Percentiles rank a stretch among this genome's conserved stretches.
These are phyloP conservation scores for Heterocephalus glaber DNA, from an alignment of 2,113 vertebrate genomes.

Conservation along the genomic window DNA sequence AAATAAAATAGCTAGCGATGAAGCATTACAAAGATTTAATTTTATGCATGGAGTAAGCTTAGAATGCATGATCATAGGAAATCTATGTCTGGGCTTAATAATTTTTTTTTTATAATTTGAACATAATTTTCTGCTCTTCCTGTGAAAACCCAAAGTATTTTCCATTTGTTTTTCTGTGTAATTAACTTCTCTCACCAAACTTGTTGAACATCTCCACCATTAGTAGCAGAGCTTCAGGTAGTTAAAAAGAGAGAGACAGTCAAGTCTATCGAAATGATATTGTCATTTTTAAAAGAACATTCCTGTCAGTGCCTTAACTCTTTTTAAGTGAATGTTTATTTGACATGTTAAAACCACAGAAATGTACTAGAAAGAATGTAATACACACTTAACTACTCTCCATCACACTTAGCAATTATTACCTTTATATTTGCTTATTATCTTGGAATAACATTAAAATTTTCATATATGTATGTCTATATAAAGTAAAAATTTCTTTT, in stretches of 20 bases:
- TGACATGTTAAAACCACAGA: background rate
- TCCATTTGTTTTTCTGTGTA: background rate
- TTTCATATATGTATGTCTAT: background rate
- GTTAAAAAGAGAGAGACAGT: background rate
- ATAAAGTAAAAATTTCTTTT: constrained; percentile 1
- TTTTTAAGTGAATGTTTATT: background rate
- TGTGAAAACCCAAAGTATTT: background rate
- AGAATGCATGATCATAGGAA: background rate
- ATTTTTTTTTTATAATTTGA: background rate
- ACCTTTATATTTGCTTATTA: background rate
- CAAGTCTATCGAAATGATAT: background rate
- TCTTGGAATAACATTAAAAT: background rate
- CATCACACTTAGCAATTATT: background rate
- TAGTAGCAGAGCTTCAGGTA: background rate
- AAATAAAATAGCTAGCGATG: background rate
- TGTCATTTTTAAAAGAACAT: background rate
- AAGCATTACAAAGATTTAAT: background rate
- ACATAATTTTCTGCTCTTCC: background rate
- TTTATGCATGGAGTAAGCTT: background rate
- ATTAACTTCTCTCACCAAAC: background rate
- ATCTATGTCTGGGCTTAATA: background rate
- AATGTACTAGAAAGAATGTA: background rate
- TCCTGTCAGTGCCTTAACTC: background rate
- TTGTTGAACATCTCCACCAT: background rate
- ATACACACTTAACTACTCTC: background rate